A percentile compares a stretch with the other conserved stretches of the same genome.
phyloP scores from a whole-genome alignment of 2,888 invertebrate genomes.

The Noctua fimbriata region DNA sequence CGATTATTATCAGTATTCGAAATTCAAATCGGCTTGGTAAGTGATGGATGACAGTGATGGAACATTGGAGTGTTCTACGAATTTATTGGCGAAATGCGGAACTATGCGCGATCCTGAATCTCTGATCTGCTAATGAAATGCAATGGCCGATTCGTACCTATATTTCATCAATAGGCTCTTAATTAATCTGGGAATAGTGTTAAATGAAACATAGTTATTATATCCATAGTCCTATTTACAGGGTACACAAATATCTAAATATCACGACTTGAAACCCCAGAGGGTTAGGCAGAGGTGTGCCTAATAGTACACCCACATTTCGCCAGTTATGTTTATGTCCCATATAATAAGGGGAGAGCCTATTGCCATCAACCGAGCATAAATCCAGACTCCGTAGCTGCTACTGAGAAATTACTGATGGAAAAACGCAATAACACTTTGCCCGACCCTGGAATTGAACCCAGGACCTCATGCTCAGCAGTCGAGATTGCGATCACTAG shows the following conservation, averaged over 20 bases:
- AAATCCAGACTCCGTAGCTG: too few relatives aligned
- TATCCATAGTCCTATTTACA: neutral
- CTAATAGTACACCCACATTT: too few relatives aligned
- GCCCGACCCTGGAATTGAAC: too few relatives aligned
- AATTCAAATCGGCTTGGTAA: slow-evolving; percentile 34
- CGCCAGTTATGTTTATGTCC: too few relatives aligned
- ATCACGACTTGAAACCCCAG: too few relatives aligned
- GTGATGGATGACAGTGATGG: slow-evolving; percentile 18
- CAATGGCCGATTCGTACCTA: neutral
- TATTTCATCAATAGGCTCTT: neutral
- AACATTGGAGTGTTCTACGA: slow-evolving; percentile 19
- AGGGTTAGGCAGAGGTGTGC: too few relatives aligned
- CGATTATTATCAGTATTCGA: slow-evolving; percentile 29
- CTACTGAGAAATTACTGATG: too few relatives aligned
- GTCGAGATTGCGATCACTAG: too few relatives aligned
- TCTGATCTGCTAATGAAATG: neutral
- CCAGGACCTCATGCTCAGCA: too few relatives aligned
- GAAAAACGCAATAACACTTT: too few relatives aligned
- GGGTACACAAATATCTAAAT: neutral
- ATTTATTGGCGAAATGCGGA: slow-evolving; percentile 5
- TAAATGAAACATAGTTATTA: neutral
- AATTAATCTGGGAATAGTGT: neutral
- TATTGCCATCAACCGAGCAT: too few relatives aligned
- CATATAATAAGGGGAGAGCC: too few relatives aligned
- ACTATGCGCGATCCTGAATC: neutral